phyloP scores from a whole-genome alignment of 2,797 vertebrate species.

The Centropyge bicolor region DNA sequence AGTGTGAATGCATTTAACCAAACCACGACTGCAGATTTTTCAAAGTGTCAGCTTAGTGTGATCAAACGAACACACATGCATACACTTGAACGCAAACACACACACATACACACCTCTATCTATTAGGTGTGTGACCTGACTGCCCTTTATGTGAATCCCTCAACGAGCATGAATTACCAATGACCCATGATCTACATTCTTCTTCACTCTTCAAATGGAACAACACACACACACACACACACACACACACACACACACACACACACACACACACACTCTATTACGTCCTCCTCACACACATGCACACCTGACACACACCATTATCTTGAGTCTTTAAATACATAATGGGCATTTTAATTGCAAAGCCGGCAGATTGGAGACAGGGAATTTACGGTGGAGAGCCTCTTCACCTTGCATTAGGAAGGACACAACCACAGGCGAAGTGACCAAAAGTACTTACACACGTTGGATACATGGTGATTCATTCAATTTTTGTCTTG shows the following conservation, averaged over 20 bases:
- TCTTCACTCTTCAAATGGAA: constrained; percentile 66
- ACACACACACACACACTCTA: constrained; percentile 48
- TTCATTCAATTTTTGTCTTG: constrained; percentile 14
- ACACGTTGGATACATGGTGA: background rate
- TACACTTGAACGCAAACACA: background rate
- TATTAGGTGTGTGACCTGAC: constrained; percentile 51
- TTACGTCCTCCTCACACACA: constrained; percentile 51
- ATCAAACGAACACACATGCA: constrained; percentile 36
- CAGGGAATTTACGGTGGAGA: constrained; percentile 57
- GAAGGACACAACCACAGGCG: constrained; percentile 31
- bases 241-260: constrained; percentile 28
- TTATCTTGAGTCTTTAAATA: constrained; percentile 73
- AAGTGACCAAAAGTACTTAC: constrained; percentile 34
- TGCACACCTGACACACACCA: constrained; percentile 54
- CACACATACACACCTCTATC: constrained; percentile 25
- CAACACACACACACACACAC: constrained; percentile 26
- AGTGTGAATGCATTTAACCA: constrained; percentile 29
- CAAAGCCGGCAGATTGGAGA: constrained; percentile 60
- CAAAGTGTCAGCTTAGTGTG: constrained; percentile 25
- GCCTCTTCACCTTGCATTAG: constrained; percentile 70
- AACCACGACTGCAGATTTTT: constrained; percentile 33
- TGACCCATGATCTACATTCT: constrained; percentile 63
- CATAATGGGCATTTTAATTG: constrained; percentile 75
- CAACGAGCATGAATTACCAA: constrained; percentile 79
- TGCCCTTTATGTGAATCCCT: constrained; percentile 67